phyloP scores from a whole-genome alignment of 2,113 vertebrate genomes.

The Panthera uncia region DNA sequence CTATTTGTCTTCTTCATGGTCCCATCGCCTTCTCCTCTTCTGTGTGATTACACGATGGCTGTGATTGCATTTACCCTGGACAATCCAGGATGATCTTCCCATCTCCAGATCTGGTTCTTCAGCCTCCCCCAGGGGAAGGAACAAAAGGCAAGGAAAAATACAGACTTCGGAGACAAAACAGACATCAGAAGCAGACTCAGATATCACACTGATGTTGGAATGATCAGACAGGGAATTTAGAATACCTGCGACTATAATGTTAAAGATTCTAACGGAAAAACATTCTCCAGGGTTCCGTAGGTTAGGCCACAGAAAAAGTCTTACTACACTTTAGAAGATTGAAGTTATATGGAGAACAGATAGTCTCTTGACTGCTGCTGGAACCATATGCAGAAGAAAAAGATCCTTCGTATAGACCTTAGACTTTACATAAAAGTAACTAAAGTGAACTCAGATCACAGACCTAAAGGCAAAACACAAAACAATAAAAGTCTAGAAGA shows the following conservation, averaged over 20 bases:
- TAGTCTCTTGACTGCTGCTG: background rate
- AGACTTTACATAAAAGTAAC: background rate
- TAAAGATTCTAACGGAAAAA: background rate
- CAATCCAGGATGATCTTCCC: background rate
- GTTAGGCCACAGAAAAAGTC: background rate
- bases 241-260: background rate
- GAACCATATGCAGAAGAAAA: background rate
- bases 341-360: background rate
- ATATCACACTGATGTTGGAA: background rate
- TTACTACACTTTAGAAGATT: background rate
- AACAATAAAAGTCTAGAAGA: background rate
- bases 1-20: background rate
- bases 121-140: background rate
- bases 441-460: background rate
- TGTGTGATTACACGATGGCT: background rate
- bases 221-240: background rate
- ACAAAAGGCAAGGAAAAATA: background rate
- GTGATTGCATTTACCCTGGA: background rate
- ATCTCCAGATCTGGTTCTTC: background rate
- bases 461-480: background rate
- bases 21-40: background rate
- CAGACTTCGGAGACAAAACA: background rate
- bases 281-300: background rate
- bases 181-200: background rate
- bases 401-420: background rate